These are phyloP conservation scores for Cebidichthys violaceus DNA, from an alignment of 2,113 vertebrate species.

Conservation along the genomic window DNA sequence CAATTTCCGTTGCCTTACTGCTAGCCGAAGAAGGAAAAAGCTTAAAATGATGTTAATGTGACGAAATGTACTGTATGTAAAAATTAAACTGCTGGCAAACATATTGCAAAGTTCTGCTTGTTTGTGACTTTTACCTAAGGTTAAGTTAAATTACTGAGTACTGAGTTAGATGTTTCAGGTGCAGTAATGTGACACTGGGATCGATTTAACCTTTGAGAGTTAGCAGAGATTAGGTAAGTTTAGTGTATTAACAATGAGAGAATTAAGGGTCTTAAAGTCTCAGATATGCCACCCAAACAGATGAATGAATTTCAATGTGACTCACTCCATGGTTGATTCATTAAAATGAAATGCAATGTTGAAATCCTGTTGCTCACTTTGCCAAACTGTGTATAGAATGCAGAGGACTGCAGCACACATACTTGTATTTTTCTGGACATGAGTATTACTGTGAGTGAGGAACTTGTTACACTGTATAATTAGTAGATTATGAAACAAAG, in stretches of 20 bases:
- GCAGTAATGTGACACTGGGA: constrained; percentile 8
- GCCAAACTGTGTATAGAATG: background rate
- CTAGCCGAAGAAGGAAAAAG: background rate
- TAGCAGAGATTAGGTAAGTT: background rate
- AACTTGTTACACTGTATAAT: background rate
- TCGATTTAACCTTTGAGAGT: background rate
- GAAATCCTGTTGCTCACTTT: background rate
- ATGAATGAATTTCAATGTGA: constrained; percentile 5
- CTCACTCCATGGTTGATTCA: background rate
- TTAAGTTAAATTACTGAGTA: background rate
- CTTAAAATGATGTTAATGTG: background rate
- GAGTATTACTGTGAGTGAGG: background rate
- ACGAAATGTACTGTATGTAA: background rate
- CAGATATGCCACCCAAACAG: constrained; percentile 6
- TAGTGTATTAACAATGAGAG: constrained; percentile 1
- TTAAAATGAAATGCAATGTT: background rate
- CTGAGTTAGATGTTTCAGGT: background rate
- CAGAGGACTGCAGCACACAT: background rate
- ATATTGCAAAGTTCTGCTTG: background rate
- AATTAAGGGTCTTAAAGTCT: constrained; percentile 13
- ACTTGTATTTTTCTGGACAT: background rate
- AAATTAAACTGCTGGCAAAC: constrained; percentile 12
- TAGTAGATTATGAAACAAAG: constrained; percentile 4
- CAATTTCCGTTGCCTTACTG: background rate
- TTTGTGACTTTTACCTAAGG: constrained; percentile 5